Conservation (phyloP, 2,113 vertebrate species). For the human region DNA sequence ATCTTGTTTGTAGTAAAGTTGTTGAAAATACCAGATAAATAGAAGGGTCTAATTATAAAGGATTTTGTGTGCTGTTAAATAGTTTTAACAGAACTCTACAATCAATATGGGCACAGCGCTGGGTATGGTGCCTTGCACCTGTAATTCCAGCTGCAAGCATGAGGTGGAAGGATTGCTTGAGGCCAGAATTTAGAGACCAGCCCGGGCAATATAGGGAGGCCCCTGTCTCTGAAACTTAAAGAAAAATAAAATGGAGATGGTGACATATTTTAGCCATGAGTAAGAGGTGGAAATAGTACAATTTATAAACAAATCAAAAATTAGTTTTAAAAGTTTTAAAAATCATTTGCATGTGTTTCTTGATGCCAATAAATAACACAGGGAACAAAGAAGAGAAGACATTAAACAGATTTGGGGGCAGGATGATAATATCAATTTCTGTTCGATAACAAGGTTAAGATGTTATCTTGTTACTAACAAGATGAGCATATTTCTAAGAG, state of each 20-base stretch:
- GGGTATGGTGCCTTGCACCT: too few species aligned
- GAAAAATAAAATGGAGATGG: too few species aligned
- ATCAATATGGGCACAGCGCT: background rate
- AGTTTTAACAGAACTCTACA: background rate
- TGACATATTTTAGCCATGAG: background rate
- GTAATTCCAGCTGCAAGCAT: too few species aligned
- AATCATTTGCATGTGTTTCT: background rate
- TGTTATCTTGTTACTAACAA: too few species aligned
- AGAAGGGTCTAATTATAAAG: background rate
- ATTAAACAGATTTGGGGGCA: background rate
- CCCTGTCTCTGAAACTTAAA: too few species aligned
- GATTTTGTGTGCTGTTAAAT: background rate
- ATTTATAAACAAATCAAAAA: background rate
- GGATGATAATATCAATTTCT: background rate
- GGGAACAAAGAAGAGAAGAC: background rate
- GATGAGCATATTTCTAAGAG: background rate
- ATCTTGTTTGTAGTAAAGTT: background rate
- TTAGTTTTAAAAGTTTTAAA: background rate
- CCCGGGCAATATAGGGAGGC: too few species aligned
- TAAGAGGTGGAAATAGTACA: background rate
- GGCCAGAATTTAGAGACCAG: too few species aligned
- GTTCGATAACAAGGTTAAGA: background rate
- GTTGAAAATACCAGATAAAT: slow-evolving; percentile 8
- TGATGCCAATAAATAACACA: background rate
- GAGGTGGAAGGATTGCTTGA: too few species aligned